Conservation (phyloP, 2,888 invertebrate genomes). For the Pristionchus exspectatus region DNA sequence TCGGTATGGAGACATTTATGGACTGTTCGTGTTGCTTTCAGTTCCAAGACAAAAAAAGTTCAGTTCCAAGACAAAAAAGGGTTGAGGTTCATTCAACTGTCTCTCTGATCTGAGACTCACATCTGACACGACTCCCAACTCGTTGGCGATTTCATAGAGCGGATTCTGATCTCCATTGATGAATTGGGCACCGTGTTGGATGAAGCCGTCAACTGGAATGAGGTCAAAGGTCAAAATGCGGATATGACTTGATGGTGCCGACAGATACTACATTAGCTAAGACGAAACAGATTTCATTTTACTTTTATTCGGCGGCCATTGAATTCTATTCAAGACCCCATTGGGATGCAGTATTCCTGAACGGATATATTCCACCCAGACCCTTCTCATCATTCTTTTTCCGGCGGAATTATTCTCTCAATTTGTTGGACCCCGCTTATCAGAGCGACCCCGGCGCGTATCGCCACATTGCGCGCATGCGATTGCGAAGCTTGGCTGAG, state of each 20-base stretch:
- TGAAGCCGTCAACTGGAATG: conserved; percentile 61
- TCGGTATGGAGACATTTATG: no score
- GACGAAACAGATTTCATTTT: not conserved
- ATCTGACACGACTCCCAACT: conserved; percentile 57
- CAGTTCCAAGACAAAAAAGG: no score
- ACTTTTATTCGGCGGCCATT: not conserved
- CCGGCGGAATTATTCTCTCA: not conserved
- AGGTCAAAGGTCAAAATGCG: not conserved
- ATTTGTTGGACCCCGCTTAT: not conserved
- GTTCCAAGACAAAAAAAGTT: no score
- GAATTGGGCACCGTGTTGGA: conserved; percentile 75
- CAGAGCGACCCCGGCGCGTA: not conserved
- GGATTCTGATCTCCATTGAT: conserved; percentile 72
- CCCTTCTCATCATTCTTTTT: not conserved
- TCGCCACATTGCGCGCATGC: conserved; percentile 4
- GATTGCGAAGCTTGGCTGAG: not conserved
- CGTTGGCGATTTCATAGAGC: conserved; percentile 71
- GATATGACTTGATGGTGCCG: not conserved
- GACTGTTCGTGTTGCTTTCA: no score
- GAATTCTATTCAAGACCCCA: no score
- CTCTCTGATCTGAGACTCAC: not conserved
- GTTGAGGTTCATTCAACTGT: not conserved
- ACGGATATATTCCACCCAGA: not conserved
- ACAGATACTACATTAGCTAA: not conserved
- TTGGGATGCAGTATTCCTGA: not conserved